Base-by-base conservation (phyloP, 1,140 invertebrate genomes). In the Proctacanthus coquilletti region DNA sequence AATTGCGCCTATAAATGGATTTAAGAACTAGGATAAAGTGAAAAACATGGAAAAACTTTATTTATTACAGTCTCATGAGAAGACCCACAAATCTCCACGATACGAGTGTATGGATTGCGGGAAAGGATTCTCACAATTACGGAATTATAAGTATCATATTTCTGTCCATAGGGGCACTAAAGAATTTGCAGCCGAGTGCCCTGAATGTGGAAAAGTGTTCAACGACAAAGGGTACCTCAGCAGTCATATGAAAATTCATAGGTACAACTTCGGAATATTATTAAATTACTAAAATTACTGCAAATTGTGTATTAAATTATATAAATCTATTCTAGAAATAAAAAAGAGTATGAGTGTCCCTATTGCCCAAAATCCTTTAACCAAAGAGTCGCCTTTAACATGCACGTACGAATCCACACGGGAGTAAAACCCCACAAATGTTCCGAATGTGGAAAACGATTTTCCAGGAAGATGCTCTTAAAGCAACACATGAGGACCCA, bases 381-480 rank as follows among this genome's bases (percentile, higher is more conserved):
- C 56, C 81, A 84, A 52, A 66, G 80, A 15, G 80, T 84, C 11
- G 79, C 78, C 5, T 83, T 80, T 53, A 83, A 82, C 48, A 84
- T 84, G 80, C 82, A 85, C 53, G 69, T 81, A 0, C 60, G 80
- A 23, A 83, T 83, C 35, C 80, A 84, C 46, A 84, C 77, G 27
- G 78, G 72, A 60, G 74, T 86, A 9, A 84, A 86, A 48, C 87
- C 87, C 0, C 87, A 91, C 62, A 73, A 77, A 38, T 93, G 87
- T 50, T 70, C 71, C 3, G 71, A 82, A 14, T 93, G 88, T 50
- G 77, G 79, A n/a, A 83, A 89, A 47, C 69, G 80, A 3, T 93
- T 93, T 52, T 81, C 85, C 8, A 71, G 80, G 10, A 83, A 83
- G 61, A 80, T 82, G 75, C 55, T 83, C 1, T 62, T 84, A 19